A percentile compares a stretch with the other conserved stretches of the same genome.
These are phyloP conservation scores for Oreohelix idahoensis DNA, from an alignment of 1,140 invertebrate species.

Conservation along the genomic window DNA sequence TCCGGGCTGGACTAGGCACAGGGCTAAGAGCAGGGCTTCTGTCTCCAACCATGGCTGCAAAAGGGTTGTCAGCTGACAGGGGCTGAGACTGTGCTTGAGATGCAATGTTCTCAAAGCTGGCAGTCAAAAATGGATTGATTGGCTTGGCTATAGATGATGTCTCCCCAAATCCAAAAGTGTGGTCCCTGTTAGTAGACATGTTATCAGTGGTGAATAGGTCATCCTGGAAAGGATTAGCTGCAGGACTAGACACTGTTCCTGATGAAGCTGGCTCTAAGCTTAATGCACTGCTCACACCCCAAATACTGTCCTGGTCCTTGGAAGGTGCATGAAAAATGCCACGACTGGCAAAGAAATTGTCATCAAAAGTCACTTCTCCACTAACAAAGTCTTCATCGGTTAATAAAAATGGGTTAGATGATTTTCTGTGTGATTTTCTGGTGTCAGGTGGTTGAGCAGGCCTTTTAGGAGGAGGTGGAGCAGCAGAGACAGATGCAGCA, in stretches of 20 bases:
- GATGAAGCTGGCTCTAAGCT: conserved; percentile 36
- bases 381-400: conserved; percentile 44
- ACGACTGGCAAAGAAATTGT: conserved; percentile 58
- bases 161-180: conserved; percentile 23
- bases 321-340: conserved; percentile 30
- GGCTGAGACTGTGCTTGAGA: conserved; percentile 24
- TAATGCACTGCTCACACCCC: conserved; percentile 34
- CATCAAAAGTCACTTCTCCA: conserved; percentile 52
- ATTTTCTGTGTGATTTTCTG: conserved; percentile 24
- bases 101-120: conserved; percentile 53
- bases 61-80: conserved; percentile 34
- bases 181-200: conserved; percentile 30
- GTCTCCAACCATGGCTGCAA: conserved; percentile 35
- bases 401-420: conserved; percentile 36
- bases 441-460: conserved; percentile 17
- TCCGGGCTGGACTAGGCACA: conserved; percentile 5
- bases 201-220: conserved; percentile 58
- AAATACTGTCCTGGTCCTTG: conserved; percentile 41
- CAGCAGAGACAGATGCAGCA: conserved; percentile 8
- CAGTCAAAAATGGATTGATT: conserved; percentile 57
- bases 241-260: conserved; percentile 11
- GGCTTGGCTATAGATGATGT: not conserved
- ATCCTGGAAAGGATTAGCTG: conserved; percentile 64
- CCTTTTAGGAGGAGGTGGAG: conserved; percentile 4
- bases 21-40: conserved; percentile 22